A percentile compares a stretch with the other conserved stretches of the same genome.
These are phyloP conservation scores for Ceriagrion tenellum DNA, from an alignment of 2,888 invertebrate genomes.

Conservation along the genomic window DNA sequence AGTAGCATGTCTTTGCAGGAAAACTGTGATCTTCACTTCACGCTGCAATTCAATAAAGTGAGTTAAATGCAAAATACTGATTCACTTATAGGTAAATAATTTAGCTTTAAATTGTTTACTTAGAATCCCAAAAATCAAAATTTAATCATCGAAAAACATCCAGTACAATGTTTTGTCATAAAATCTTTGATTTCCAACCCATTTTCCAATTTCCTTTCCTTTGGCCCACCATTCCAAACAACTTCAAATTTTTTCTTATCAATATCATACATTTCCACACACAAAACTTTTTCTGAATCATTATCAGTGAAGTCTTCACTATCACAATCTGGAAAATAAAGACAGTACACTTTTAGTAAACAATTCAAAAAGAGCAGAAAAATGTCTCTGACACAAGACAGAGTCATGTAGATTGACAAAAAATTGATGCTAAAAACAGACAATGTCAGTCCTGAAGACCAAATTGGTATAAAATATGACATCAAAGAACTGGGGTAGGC, in stretches of 20 bases:
- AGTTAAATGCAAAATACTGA: not conserved
- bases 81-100: no score
- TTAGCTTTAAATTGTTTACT: not conserved
- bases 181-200: slow-evolving; percentile 41
- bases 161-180: slow-evolving; percentile 57
- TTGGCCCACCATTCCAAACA: slow-evolving; percentile 38
- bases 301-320: not conserved
- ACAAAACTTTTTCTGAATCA: not conserved
- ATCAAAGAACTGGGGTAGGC: no score
- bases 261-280: slow-evolving; percentile 47
- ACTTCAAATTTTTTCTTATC: slow-evolving; percentile 35
- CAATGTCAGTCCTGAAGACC: no score
- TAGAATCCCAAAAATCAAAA: not conserved
- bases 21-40: no score
- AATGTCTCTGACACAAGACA: no score
- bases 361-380: no score
- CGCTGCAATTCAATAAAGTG: not conserved
- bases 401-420: no score
- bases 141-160: slow-evolving; percentile 56
- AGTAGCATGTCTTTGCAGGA: not conserved
- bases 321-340: slow-evolving; percentile 18
- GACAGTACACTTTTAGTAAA: not conserved
- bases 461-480: no score
- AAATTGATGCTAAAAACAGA: no score
- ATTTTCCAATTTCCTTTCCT: not conserved